Base-by-base conservation (phyloP, 2,797 vertebrate genomes). In the Acrossocheilus wenchowensis region DNA sequence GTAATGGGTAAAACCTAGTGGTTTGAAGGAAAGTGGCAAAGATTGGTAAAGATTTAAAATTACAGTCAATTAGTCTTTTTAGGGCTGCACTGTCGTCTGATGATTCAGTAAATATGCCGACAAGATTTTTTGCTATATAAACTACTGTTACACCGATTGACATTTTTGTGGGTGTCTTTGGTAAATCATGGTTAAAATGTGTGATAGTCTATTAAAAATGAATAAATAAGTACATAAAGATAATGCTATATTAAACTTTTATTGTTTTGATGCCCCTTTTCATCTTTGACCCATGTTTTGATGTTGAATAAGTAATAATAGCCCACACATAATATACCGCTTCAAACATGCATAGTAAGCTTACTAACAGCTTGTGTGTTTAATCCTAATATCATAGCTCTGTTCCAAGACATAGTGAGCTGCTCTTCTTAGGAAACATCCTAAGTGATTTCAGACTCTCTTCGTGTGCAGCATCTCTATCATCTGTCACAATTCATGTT, bases 361-460 rank as follows among this genome's bases (percentile, higher is more conserved):
- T 52, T 57, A 39, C 50, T 30, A 21, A 43, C 50, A 12, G 3
- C 26, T 48, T 19, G 36, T 30, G 50, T 57, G 30, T 62, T 4
- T 26, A n/a, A 73, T 60, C 9, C 52, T 21, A 12, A 30, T 4
- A 39, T 43, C 23, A 52, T 2, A 30, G 45, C 74, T 57, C 73
- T 78, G 74, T 41, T 34, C 36, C 74, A 69, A 57, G 69, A 8
- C 48, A 52, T 10, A 15, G 34, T 30, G 83, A 78, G 83, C 62
- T 43, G 48, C 73, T 69, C 60, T 54, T 57, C 36, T 57, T 19
- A 17, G 62, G 7, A 48, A 48, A 3, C 34, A 12, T 26, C 34
- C 5, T 6, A 15, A 41, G 52, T 34, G 57, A 30, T 30, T 48
- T 50, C 72, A 26, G 17, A 8, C 14, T 30, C 43, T 74, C 71